Conservation (phyloP, 2,888 invertebrate genomes). For the Hypena proboscidalis region DNA sequence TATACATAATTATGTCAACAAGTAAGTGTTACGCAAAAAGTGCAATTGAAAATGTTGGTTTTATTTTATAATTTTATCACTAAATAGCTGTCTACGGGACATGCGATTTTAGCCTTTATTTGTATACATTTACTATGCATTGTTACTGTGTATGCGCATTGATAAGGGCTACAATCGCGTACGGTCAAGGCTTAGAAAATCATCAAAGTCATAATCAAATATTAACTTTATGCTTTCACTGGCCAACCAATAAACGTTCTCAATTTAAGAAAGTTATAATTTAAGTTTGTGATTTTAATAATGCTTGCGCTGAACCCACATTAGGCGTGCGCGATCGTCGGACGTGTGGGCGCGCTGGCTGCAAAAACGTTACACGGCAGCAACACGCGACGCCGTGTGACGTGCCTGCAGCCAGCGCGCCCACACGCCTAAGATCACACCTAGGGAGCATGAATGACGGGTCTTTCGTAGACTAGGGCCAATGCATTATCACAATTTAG, state of each 20-base stretch:
- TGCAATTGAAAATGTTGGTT: slow-evolving; percentile 64
- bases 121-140: slow-evolving; percentile 28
- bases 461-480: too few species aligned
- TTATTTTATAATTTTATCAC: slow-evolving; percentile 39
- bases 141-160: slow-evolving; percentile 19
- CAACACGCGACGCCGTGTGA: too few species aligned
- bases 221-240: slow-evolving; percentile 19
- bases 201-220: slow-evolving; percentile 2
- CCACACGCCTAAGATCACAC: too few species aligned
- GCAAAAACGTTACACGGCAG: too few species aligned
- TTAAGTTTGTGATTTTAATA: too few species aligned
- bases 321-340: too few species aligned
- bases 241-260: slow-evolving; percentile 2
- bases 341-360: too few species aligned
- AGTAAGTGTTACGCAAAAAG: slow-evolving; percentile 80
- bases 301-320: too few species aligned
- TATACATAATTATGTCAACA: slow-evolving; percentile 79
- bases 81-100: slow-evolving; percentile 46
- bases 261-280: too few species aligned
- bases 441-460: too few species aligned
- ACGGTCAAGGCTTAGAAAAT: slow-evolving; percentile 13
- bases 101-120: slow-evolving; percentile 36
- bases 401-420: too few species aligned
- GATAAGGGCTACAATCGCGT: slow-evolving; percentile 43
- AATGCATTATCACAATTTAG: too few species aligned